phyloP scores from a whole-genome alignment of 2,888 invertebrate species.

The Xanthorhoe designata region DNA sequence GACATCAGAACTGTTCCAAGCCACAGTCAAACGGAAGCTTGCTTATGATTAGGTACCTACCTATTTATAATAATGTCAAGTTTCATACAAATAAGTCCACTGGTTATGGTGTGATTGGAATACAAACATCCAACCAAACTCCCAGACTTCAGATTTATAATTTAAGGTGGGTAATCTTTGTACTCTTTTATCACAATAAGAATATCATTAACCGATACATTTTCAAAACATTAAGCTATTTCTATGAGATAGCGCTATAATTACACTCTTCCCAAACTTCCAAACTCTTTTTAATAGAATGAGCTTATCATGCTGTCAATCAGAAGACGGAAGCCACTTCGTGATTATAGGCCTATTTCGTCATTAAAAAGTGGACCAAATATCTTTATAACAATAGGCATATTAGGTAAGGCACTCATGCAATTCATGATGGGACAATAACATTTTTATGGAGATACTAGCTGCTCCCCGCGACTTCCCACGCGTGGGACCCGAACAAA shows the following conservation, averaged over 20 bases:
- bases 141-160: no score
- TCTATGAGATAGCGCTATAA: not conserved
- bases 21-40: no score
- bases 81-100: no score
- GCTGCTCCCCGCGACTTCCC: no score
- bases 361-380: conserved; percentile 17
- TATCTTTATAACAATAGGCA: conserved; percentile 13
- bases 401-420: conserved; percentile 5
- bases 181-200: no score
- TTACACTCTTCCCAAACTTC: not conserved
- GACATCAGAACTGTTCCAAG: not conserved
- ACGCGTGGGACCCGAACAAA: no score
- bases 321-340: not conserved
- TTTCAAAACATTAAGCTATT: not conserved
- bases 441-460: not conserved
- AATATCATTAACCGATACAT: no score
- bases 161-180: no score
- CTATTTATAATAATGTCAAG: no score
- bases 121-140: no score
- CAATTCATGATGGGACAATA: not conserved
- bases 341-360: conserved; percentile 3
- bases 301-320: not conserved
- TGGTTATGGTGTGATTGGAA: no score
- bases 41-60: no score
- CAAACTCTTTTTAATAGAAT: not conserved